Evolutionary conservation across 2,113 vertebrate genomes (phyloP).

Genomic region (Nansenia antarctica): DNA sequence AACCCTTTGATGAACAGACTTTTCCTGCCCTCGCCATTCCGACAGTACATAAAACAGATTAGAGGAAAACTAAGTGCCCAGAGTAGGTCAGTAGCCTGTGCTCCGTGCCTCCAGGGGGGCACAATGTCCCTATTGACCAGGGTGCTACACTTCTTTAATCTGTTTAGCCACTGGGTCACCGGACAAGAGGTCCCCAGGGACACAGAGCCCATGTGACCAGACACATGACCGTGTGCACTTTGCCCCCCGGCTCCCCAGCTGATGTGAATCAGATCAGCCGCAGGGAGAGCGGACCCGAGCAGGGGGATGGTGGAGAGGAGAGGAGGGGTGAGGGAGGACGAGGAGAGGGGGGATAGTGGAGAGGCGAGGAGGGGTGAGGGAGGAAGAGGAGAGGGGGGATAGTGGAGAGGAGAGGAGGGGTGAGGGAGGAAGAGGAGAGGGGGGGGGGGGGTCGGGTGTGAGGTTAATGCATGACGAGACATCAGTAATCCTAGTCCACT

Average conservation of each 20-base stretch:
- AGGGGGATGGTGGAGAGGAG: neutral
- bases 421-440: neutral
- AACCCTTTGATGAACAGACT: conserved; percentile 9
- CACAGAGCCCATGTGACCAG: neutral
- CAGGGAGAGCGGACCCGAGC: neutral
- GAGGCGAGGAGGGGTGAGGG: neutral
- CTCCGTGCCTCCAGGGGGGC: neutral
- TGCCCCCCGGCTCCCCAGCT: neutral
- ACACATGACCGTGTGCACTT: neutral
- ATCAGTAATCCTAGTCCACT: conserved; percentile 67
- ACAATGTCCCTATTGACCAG: conserved; percentile 14
- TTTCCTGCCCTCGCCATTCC: conserved; percentile 1
- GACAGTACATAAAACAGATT: conserved; percentile 48
- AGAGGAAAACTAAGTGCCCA: conserved; percentile 29
- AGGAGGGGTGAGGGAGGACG: too few relatives aligned
- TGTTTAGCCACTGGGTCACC: neutral
- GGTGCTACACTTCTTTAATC: conserved; percentile 6
- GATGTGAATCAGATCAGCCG: neutral
- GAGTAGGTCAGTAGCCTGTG: conserved; percentile 3
- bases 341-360: too few relatives aligned
- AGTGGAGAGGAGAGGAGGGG: neutral
- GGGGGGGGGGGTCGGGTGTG: too few relatives aligned
- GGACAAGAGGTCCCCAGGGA: neutral
- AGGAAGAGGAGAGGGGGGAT: neutral
- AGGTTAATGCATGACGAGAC: conserved; percentile 63